phyloP scores from a whole-genome alignment of 2,797 vertebrate species.

The Danio tinwini region DNA sequence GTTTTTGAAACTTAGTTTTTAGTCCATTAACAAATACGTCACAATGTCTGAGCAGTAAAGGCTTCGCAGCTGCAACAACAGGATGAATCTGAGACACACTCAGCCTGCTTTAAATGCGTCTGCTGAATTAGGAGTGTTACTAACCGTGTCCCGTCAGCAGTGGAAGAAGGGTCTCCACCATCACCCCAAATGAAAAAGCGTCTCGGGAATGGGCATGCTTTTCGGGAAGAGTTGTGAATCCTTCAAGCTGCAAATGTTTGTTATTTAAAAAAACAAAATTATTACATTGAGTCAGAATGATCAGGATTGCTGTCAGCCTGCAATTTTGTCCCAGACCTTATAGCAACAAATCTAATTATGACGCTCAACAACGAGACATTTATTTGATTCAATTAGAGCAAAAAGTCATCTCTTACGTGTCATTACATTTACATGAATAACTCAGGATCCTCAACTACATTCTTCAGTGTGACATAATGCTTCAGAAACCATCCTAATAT shows the following conservation, averaged over 20 bases:
- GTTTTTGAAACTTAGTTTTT: constrained; percentile 1
- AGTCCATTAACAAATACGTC: constrained; percentile 19
- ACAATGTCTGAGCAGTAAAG: constrained; percentile 34
- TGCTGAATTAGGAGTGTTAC: constrained; percentile 56
- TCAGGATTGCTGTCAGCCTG: neutral
- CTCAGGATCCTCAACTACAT: neutral
- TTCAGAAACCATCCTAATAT: constrained; percentile 9
- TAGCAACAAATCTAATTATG: neutral
- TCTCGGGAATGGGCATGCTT: constrained; percentile 88
- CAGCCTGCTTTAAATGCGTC: constrained; percentile 16
- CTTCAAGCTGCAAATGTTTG: constrained; percentile 68
- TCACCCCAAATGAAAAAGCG: constrained; percentile 88
- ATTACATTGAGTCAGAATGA: constrained; percentile 35
- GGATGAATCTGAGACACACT: constrained; percentile 44
- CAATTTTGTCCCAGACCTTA: neutral
- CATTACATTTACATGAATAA: too few species aligned
- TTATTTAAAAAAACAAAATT: neutral
- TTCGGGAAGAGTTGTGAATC: constrained; percentile 81
- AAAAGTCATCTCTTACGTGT: neutral
- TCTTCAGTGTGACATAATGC: neutral
- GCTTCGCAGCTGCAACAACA: constrained; percentile 45
- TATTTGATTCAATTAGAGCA: neutral
- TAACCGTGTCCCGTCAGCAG: constrained; percentile 85
- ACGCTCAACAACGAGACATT: neutral
- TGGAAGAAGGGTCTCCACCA: constrained; percentile 85